Percentiles rank a stretch among this genome's conserved stretches.
Conservation (phyloP, 1,140 invertebrate species). For the Phortica variegata region DNA sequence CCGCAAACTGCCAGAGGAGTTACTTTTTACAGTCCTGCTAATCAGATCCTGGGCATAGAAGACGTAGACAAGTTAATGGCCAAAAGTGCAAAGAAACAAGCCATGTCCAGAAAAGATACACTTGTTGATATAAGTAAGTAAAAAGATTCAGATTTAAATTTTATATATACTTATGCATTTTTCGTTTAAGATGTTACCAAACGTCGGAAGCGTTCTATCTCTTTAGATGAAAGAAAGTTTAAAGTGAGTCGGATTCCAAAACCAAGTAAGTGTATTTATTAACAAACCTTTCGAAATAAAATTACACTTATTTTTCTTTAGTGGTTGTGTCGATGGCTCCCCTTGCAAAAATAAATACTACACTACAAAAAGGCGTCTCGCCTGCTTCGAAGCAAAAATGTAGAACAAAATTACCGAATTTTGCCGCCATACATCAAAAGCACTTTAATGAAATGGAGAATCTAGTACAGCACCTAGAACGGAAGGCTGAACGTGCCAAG, state of each 20-base stretch:
- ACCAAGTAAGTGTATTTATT: conserved; percentile 24
- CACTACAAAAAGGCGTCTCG: conserved; percentile 3
- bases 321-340: no score
- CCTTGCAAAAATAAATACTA: neutral
- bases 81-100: conserved; percentile 7
- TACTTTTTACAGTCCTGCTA: conserved; percentile 31
- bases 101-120: neutral
- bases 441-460: conserved; percentile 67
- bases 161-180: neutral
- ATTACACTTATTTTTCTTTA: neutral
- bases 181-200: conserved; percentile 28
- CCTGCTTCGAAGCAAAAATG: conserved; percentile 23
- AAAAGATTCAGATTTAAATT: neutral
- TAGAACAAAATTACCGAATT: conserved; percentile 64
- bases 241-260: conserved; percentile 20
- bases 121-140: conserved; percentile 21
- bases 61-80: conserved; percentile 11
- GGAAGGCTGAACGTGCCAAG: conserved; percentile 59
- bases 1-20: conserved; percentile 20
- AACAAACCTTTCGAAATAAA: neutral
- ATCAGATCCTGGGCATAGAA: conserved; percentile 9
- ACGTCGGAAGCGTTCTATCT: conserved; percentile 38
- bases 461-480: conserved; percentile 61
- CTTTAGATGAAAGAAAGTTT: conserved; percentile 22
- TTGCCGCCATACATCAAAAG: conserved; percentile 65